phyloP scores from a whole-genome alignment of 2,888 invertebrate genomes.

The Masnerella sp. region DNA sequence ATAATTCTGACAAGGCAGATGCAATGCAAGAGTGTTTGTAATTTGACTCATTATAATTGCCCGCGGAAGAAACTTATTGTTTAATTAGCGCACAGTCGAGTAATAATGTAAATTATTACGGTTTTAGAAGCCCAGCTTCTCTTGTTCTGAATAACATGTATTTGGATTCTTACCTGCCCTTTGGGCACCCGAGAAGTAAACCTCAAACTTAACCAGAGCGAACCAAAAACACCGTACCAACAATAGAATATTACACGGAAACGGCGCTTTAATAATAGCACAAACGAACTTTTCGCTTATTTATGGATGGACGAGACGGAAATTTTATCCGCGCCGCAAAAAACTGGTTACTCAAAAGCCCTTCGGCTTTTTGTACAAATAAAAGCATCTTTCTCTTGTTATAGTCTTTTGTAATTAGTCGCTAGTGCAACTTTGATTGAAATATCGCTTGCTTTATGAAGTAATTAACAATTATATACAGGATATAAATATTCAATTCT shows the following conservation, averaged over 20 bases:
- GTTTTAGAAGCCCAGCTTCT: conserved; percentile 1
- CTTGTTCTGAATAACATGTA: conserved; percentile 5
- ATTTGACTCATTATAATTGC: background rate
- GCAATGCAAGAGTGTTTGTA: background rate
- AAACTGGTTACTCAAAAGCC: too few species aligned
- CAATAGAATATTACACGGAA: conserved; percentile 8
- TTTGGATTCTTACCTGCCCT: conserved; percentile 19
- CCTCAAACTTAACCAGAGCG: conserved; percentile 11
- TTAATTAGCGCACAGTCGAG: conserved; percentile 6
- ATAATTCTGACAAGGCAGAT: background rate
- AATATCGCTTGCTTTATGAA: too few species aligned
- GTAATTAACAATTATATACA: too few species aligned
- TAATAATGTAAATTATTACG: conserved; percentile 15
- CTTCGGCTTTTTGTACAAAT: too few species aligned
- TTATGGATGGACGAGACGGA: too few species aligned
- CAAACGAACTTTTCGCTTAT: conserved; percentile 5
- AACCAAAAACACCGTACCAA: conserved; percentile 1
- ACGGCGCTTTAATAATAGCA: conserved; percentile 5
- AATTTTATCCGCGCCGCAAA: too few species aligned
- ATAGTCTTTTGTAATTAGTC: too few species aligned
- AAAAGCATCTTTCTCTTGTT: too few species aligned
- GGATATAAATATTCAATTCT: too few species aligned
- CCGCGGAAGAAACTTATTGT: conserved; percentile 5
- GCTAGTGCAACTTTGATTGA: too few species aligned
- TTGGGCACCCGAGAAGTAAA: background rate